phyloP scores from a whole-genome alignment of 2,888 invertebrate genomes.

The Synanthedon myopaeformis region DNA sequence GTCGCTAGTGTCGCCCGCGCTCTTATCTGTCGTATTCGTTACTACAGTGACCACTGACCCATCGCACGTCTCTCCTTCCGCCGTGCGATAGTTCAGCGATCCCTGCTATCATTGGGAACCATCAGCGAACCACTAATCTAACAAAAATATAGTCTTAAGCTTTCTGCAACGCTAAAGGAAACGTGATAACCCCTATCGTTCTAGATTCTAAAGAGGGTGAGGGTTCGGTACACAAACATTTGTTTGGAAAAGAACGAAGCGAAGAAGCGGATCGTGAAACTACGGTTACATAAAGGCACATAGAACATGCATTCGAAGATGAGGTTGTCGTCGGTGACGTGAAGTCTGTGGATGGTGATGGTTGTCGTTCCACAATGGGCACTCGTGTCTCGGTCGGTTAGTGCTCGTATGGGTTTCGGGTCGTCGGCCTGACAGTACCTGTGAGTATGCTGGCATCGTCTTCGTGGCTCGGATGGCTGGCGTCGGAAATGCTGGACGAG shows the following conservation, averaged over 20 bases:
- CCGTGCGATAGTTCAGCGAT: too few relatives aligned
- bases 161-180: too few relatives aligned
- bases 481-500: slow-evolving; percentile 86
- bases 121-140: too few relatives aligned
- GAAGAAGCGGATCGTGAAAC: slow-evolving; percentile 48
- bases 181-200: background rate
- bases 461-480: slow-evolving; percentile 76
- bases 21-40: slow-evolving; percentile 80
- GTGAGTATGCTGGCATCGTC: slow-evolving; percentile 89
- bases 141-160: too few relatives aligned
- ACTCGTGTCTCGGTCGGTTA: background rate
- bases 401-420: background rate
- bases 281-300: slow-evolving; percentile 49
- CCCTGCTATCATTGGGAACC: too few relatives aligned
- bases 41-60: too few relatives aligned
- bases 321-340: slow-evolving; percentile 16
- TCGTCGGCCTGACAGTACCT: slow-evolving; percentile 68
- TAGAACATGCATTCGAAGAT: slow-evolving; percentile 34
- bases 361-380: slow-evolving; percentile 31
- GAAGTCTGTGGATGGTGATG: slow-evolving; percentile 63
- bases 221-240: slow-evolving; percentile 7
- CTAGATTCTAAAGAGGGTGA: slow-evolving; percentile 4
- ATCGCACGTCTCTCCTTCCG: too few relatives aligned
- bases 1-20: slow-evolving; percentile 89
- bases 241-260: slow-evolving; percentile 37